phyloP scores from a whole-genome alignment of 2,113 vertebrate genomes.

The Enhydra lutris region DNA sequence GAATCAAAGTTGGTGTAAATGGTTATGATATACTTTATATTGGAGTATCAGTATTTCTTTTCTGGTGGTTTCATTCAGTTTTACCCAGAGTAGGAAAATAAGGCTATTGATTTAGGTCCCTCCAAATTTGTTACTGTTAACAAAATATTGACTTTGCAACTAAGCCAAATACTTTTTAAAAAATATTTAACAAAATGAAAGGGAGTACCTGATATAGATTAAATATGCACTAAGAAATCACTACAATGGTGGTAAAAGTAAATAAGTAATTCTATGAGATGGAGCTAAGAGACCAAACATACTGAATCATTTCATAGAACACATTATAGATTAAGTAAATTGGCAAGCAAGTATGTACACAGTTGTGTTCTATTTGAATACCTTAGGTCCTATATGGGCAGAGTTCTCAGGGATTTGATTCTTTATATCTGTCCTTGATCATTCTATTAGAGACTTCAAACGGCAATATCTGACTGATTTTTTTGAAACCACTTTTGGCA shows the following conservation, averaged over 20 bases:
- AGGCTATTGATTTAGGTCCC: neutral
- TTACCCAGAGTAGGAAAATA: constrained; percentile 23
- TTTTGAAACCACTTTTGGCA: neutral
- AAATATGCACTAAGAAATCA: neutral
- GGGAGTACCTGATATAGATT: neutral
- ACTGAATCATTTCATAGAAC: neutral
- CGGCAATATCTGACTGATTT: neutral
- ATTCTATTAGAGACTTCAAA: neutral
- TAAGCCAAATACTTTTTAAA: neutral
- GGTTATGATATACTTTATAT: neutral
- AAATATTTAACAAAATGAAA: neutral
- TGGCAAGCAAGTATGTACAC: neutral
- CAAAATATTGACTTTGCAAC: neutral
- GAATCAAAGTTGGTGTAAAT: constrained; percentile 6
- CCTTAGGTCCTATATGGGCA: neutral
- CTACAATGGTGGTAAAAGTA: neutral
- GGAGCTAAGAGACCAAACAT: neutral
- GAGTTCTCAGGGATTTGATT: neutral
- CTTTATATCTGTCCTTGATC: neutral
- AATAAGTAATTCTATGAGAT: neutral
- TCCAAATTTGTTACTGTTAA: neutral
- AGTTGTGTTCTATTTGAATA: constrained; percentile 15
- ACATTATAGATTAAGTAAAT: neutral
- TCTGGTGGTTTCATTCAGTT: neutral
- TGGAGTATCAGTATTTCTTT: neutral